These are phyloP conservation scores for Lepidurus arcticus DNA, from an alignment of 1,140 invertebrate genomes.

Conservation along the genomic window DNA sequence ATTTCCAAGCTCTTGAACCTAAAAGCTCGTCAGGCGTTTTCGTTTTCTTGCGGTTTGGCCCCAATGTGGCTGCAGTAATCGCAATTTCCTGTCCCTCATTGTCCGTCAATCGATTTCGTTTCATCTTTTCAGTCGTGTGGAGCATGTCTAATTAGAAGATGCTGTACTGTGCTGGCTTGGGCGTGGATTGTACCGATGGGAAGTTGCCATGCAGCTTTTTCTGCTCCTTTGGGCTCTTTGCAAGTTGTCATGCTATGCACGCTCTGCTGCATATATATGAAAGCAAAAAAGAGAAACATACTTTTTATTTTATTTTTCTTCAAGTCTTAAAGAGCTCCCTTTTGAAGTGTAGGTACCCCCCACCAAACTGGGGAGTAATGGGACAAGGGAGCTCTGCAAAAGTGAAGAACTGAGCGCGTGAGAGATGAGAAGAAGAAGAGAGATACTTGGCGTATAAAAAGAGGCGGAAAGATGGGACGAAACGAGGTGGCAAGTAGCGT, in stretches of 20 bases:
- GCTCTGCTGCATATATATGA: background rate
- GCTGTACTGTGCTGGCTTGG: background rate
- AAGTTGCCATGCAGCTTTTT: background rate
- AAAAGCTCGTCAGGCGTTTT: background rate
- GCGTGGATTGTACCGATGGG: background rate
- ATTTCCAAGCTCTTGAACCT: background rate
- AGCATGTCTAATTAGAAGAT: background rate
- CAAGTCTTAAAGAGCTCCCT: background rate
- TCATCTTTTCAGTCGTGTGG: background rate
- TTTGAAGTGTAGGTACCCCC: background rate
- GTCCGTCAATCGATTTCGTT: background rate
- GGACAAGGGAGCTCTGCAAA: background rate
- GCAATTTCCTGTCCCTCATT: background rate
- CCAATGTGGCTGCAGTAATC: background rate
- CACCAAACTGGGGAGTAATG: background rate
- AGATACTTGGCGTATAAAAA: constrained; percentile 13
- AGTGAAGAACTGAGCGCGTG: background rate
- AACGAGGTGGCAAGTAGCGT: background rate
- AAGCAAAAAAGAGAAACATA: background rate
- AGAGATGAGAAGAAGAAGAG: background rate
- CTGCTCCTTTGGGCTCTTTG: constrained; percentile 9
- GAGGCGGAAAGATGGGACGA: background rate
- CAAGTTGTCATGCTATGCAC: constrained; percentile 21
- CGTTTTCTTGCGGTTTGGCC: background rate
- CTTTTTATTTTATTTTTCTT: background rate